Evolutionary conservation across 2,797 vertebrate species (phyloP).

Genomic region (Ibycter americanus): DNA sequence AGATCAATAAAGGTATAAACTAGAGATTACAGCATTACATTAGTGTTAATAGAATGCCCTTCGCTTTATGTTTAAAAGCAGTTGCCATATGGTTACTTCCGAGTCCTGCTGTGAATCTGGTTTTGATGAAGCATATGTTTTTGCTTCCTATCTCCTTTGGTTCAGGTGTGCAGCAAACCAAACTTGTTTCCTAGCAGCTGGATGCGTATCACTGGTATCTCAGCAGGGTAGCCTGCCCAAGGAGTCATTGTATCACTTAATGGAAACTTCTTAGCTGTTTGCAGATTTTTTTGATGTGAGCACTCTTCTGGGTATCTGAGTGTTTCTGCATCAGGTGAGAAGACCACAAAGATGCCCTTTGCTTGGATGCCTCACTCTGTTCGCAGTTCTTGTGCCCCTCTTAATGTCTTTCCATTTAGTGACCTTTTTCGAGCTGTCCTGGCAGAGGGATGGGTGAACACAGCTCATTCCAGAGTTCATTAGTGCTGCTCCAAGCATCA

Average conservation of each 20-base stretch:
- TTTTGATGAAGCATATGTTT: constrained; percentile 31
- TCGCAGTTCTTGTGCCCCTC: background rate
- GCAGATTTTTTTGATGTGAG: background rate
- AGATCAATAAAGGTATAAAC: background rate
- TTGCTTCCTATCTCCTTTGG: background rate
- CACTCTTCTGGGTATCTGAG: background rate
- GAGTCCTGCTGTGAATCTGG: background rate
- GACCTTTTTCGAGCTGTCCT: background rate
- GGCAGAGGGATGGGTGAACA: background rate
- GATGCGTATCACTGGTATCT: background rate
- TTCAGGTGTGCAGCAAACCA: background rate
- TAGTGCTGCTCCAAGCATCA: background rate
- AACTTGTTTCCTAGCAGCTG: constrained; percentile 34
- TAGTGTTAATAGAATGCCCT: background rate
- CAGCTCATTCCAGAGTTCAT: background rate
- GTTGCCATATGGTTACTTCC: background rate
- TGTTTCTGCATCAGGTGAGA: background rate
- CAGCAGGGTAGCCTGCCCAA: background rate
- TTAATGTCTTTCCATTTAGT: background rate
- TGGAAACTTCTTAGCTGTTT: background rate
- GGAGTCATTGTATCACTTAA: background rate
- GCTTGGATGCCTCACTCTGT: background rate
- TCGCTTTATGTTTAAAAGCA: background rate
- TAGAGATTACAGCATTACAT: background rate
- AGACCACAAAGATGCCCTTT: background rate